Evolutionary conservation across 2,113 vertebrate species (phyloP).

Genomic region (Galeopterus variegatus): DNA sequence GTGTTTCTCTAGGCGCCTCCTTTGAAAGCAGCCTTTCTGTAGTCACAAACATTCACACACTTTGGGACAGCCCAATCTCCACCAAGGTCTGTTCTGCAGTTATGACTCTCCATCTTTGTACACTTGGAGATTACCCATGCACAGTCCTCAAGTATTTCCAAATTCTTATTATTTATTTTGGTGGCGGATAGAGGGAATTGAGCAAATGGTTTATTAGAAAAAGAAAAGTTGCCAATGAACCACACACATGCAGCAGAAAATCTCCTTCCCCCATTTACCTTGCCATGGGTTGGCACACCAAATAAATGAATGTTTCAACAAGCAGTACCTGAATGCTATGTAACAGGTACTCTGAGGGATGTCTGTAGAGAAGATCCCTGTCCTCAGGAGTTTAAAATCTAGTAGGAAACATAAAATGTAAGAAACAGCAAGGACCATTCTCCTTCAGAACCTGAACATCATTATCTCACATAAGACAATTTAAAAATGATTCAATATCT

Average conservation of each 20-base stretch:
- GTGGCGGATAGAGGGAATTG: background rate
- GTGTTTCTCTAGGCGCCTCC: background rate
- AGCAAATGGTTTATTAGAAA: background rate
- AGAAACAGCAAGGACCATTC: background rate
- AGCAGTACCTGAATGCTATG: background rate
- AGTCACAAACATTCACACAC: background rate
- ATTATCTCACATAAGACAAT: background rate
- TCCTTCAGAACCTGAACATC: conserved; percentile 13
- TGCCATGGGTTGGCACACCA: background rate
- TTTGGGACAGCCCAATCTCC: background rate
- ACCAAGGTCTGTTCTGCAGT: background rate
- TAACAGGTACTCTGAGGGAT: background rate
- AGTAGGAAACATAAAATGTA: conserved; percentile 12
- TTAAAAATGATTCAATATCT: background rate
- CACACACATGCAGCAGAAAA: background rate
- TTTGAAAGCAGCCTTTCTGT: background rate
- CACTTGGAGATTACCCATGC: background rate
- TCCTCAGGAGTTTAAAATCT: background rate
- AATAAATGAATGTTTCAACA: background rate
- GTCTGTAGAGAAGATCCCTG: background rate
- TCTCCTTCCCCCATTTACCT: background rate
- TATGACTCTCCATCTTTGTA: background rate
- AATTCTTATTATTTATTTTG: background rate
- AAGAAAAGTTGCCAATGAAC: background rate
- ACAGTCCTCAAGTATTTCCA: background rate